Evolutionary conservation across 2,888 invertebrate genomes (phyloP).

Genomic region (Cetonia aurata): DNA sequence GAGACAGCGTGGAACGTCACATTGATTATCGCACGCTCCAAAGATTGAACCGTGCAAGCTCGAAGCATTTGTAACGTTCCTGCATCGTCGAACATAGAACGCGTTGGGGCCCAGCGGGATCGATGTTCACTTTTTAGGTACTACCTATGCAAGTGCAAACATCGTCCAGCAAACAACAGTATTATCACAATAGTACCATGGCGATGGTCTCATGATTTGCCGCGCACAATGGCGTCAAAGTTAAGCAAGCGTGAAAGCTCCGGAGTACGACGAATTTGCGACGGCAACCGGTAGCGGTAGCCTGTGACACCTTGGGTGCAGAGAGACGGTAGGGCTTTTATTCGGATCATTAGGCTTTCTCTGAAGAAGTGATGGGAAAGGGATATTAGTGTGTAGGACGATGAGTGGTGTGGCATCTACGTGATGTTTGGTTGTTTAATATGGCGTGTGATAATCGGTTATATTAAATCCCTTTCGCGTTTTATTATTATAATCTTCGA

Average conservation of each 20-base stretch:
- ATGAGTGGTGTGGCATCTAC: background rate
- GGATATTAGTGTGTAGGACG: background rate
- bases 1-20: slow-evolving; percentile 39
- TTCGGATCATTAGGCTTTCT: slow-evolving; percentile 24
- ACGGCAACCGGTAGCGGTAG: slow-evolving; percentile 11
- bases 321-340: slow-evolving; percentile 18
- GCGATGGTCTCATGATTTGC: slow-evolving; percentile 9
- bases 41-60: slow-evolving; percentile 15
- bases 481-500: slow-evolving; percentile 5
- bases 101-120: background rate
- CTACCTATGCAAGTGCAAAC: slow-evolving; percentile 6
- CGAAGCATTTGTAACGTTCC: background rate
- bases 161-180: slow-evolving; percentile 8
- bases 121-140: slow-evolving; percentile 23
- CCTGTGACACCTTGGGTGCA: slow-evolving; percentile 22
- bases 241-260: slow-evolving; percentile 30
- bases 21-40: slow-evolving; percentile 47
- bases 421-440: slow-evolving; percentile 21
- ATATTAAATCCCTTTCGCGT: slow-evolving; percentile 2
- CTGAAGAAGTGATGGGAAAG: slow-evolving; percentile 10
- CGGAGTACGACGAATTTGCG: slow-evolving; percentile 8
- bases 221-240: slow-evolving; percentile 27
- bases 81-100: too few relatives aligned
- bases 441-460: slow-evolving; percentile 33
- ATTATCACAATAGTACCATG: too few relatives aligned